These are phyloP conservation scores for Malacoctenus gilli DNA, from an alignment of 2,797 vertebrate species.

Conservation along the genomic window DNA sequence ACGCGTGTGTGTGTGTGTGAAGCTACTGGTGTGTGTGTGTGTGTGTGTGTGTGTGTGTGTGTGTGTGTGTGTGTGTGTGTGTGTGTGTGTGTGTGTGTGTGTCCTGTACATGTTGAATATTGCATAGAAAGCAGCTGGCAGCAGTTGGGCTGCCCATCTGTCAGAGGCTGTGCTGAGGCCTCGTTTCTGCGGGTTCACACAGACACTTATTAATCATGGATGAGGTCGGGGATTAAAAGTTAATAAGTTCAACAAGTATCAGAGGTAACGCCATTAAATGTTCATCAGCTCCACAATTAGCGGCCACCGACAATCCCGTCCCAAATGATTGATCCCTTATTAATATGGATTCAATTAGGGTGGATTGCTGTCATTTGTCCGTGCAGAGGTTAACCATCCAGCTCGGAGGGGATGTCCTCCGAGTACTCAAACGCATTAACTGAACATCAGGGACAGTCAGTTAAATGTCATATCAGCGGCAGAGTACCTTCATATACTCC, in stretches of 20 bases:
- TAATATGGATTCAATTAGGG: slow-evolving; percentile 34
- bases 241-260: slow-evolving; percentile 51
- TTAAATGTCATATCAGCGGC: too few relatives aligned
- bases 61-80: slow-evolving; percentile 16
- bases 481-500: too few relatives aligned
- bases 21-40: background rate
- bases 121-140: slow-evolving; percentile 64
- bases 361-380: too few relatives aligned
- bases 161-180: slow-evolving; percentile 29
- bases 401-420: too few relatives aligned
- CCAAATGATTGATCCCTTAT: slow-evolving; percentile 33
- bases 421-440: too few relatives aligned
- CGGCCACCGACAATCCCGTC: slow-evolving; percentile 1
- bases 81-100: slow-evolving; percentile 13
- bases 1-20: slow-evolving; percentile 9
- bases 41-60: slow-evolving; percentile 14
- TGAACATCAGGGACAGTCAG: too few relatives aligned
- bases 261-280: slow-evolving; percentile 55
- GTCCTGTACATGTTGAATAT: slow-evolving; percentile 59
- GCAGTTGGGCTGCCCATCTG: slow-evolving; percentile 68
- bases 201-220: slow-evolving; percentile 55
- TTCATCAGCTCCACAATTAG: slow-evolving; percentile 37
- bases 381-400: too few relatives aligned
- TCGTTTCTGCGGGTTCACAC: slow-evolving; percentile 46
- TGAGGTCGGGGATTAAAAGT: slow-evolving; percentile 67